phyloP scores from a whole-genome alignment of 2,888 invertebrate genomes.

The Exephanes ischioxanthus region DNA sequence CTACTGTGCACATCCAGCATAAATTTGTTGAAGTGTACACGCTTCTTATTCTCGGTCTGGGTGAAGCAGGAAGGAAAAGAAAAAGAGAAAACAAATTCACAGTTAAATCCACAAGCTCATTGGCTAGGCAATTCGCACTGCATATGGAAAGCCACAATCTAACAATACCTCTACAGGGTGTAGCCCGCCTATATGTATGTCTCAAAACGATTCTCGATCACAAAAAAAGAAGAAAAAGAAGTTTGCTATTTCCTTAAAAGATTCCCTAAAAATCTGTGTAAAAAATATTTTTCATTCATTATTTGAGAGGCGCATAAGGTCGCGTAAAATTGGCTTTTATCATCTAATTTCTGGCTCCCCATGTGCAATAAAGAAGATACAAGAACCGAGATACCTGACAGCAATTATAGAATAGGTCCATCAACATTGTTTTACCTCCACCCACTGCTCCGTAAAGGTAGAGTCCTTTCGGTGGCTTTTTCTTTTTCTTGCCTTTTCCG shows the following conservation, averaged over 20 bases:
- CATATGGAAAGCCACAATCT: constrained; percentile 73
- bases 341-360: constrained; percentile 66
- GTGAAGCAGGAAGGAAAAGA: constrained; percentile 59
- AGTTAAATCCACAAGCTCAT: constrained; percentile 35
- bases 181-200: neutral
- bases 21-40: constrained; percentile 98
- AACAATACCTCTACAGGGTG: constrained; percentile 32
- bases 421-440: constrained; percentile 99
- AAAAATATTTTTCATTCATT: no score
- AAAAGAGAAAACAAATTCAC: constrained; percentile 25
- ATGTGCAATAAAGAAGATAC: constrained; percentile 73
- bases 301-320: neutral
- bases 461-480: constrained; percentile 90
- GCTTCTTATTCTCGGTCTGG: constrained; percentile 89
- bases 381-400: constrained; percentile 85
- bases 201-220: neutral
- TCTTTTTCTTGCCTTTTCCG: constrained; percentile 83
- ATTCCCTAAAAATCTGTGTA: no score
- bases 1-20: constrained; percentile 98
- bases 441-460: constrained; percentile 97
- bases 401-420: constrained; percentile 98
- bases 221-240: neutral
- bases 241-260: constrained; percentile 38
- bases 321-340: neutral
- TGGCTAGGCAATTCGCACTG: constrained; percentile 67